Percentiles rank a stretch among this genome's conserved stretches.
phyloP scores from a whole-genome alignment of 2,113 vertebrate genomes.

The Phrynosoma platyrhinos region DNA sequence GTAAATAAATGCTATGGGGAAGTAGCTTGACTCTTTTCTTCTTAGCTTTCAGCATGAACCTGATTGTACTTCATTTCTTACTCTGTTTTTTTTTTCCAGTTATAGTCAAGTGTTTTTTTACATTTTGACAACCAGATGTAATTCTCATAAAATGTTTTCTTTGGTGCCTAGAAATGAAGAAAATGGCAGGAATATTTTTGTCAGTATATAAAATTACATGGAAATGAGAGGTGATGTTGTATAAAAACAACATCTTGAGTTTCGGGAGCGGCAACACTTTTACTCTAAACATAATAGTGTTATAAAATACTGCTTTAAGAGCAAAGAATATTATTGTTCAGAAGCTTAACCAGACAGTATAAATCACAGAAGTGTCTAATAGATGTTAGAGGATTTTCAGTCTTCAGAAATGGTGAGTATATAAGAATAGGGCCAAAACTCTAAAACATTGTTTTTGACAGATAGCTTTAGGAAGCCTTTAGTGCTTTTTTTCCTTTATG shows the following conservation, averaged over 20 bases:
- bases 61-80: constrained; percentile 50
- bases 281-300: background rate
- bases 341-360: constrained; percentile 4
- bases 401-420: background rate
- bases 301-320: background rate
- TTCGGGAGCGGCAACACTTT: constrained; percentile 27
- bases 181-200: constrained; percentile 27
- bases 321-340: constrained; percentile 23
- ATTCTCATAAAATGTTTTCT: constrained; percentile 24
- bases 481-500: background rate
- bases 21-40: constrained; percentile 32
- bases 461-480: background rate
- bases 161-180: constrained; percentile 18
- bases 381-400: background rate
- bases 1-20: constrained; percentile 47
- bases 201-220: constrained; percentile 11
- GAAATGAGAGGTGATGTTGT: constrained; percentile 21
- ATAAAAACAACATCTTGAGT: constrained; percentile 30
- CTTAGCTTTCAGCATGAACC: constrained; percentile 22
- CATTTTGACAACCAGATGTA: constrained; percentile 25
- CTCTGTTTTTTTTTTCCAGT: constrained; percentile 34
- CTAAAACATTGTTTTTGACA: constrained; percentile 9
- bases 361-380: constrained; percentile 11
- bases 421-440: background rate
- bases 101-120: background rate